Percentiles rank a stretch among this genome's conserved stretches.
Conservation (phyloP, 2,888 invertebrate genomes). For the Conus canariensis region DNA sequence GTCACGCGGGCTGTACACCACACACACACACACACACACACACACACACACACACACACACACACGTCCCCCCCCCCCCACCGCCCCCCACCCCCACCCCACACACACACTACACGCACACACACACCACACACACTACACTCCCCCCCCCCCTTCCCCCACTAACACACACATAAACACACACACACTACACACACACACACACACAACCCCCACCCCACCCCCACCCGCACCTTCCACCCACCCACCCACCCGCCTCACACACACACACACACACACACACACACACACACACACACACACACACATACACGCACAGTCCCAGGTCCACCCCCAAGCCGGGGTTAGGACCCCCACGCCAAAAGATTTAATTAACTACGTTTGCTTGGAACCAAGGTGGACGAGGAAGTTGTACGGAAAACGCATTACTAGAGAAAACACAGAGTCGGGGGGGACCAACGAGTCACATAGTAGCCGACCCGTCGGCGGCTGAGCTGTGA, state of each 20-base stretch:
- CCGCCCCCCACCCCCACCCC: neutral
- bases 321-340: neutral
- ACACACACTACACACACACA: neutral
- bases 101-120: slow-evolving; percentile 23
- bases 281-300: neutral
- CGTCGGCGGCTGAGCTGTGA: neutral
- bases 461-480: neutral
- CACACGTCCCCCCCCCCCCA: neutral
- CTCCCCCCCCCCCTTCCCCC: too few relatives aligned
- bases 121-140: slow-evolving; percentile 29
- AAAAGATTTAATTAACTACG: slow-evolving; percentile 39
- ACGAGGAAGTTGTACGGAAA: slow-evolving; percentile 21
- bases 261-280: neutral
- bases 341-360: neutral
- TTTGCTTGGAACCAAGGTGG: neutral
- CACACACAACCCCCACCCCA: too few relatives aligned
- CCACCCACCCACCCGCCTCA: too few relatives aligned
- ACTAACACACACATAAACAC: neutral
- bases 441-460: too few relatives aligned
- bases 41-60: slow-evolving; percentile 36
- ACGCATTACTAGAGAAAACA: slow-evolving; percentile 38
- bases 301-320: neutral
- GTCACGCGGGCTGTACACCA: neutral
- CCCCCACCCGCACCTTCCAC: neutral
- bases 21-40: slow-evolving; percentile 31